Percentiles rank a stretch among this genome's conserved stretches.
phyloP scores from a whole-genome alignment of 1,140 invertebrate species.

The Sinonovacula constricta region DNA sequence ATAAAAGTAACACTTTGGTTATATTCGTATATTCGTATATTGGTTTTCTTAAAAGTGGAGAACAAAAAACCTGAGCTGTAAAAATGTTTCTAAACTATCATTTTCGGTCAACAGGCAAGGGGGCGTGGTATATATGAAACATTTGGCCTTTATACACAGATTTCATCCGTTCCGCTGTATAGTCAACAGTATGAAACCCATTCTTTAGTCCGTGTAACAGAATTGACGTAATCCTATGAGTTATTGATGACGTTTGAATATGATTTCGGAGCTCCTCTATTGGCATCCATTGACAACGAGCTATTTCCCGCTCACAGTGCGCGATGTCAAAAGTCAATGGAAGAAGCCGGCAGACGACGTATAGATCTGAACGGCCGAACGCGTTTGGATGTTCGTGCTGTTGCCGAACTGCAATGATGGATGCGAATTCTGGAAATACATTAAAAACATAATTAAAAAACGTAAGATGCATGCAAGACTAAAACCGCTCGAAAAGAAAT shows the following conservation, averaged over 20 bases:
- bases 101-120: too few relatives aligned
- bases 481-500: too few relatives aligned
- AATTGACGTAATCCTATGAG: slow-evolving; percentile 59
- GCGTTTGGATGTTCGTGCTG: slow-evolving; percentile 82
- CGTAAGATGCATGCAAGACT: too few relatives aligned
- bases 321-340: slow-evolving; percentile 84
- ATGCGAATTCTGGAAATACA: slow-evolving; percentile 83
- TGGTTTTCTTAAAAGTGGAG: too few relatives aligned
- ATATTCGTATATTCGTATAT: too few relatives aligned
- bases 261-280: slow-evolving; percentile 58
- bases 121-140: slow-evolving; percentile 64
- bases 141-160: slow-evolving; percentile 68
- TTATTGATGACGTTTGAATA: slow-evolving; percentile 56
- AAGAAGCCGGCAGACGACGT: slow-evolving; percentile 86
- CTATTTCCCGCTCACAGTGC: slow-evolving; percentile 87
- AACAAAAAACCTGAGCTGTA: too few relatives aligned
- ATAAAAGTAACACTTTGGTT: too few relatives aligned
- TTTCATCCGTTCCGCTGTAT: slow-evolving; percentile 57
- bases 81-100: too few relatives aligned
- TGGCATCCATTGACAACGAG: slow-evolving; percentile 87
- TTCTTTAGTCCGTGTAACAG: slow-evolving; percentile 60
- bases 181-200: slow-evolving; percentile 71
- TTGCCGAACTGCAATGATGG: slow-evolving; percentile 86
- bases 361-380: slow-evolving; percentile 92
- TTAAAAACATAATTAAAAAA: too few relatives aligned